Base-by-base conservation (phyloP, 2,113 vertebrate species). In the Tauraco erythrolophus region DNA sequence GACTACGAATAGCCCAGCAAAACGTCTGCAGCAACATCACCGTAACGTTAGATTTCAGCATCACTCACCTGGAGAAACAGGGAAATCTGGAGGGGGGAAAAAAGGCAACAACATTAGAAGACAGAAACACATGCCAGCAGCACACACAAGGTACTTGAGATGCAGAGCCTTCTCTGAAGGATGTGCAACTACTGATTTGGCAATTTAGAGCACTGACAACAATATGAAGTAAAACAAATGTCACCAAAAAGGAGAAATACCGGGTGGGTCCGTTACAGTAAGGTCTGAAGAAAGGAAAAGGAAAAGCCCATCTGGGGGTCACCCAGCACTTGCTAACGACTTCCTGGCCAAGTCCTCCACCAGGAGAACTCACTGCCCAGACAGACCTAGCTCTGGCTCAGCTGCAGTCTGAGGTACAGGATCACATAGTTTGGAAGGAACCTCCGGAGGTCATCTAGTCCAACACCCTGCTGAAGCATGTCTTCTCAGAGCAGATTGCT, bases 51-150 rank as follows among this genome's bases (percentile, higher is more conserved):
- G 16, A 75, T 82, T 68, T 82, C 57, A 76, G 54, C 43, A 82
- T 57, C 51, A 77, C 81, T 98, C 84, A 94, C 98, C 96, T 79
- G 83, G 7, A 83, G 97, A 61, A 77, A 75, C 92, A 96, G 97
- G 87, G 97, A 96, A 95, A 97, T 98, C 97, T 78, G 96, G 70
- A 46, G 41, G 41, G 98, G 98, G 53, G 14, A 33, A 51, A 51
- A 83, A 95, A 91, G 28, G 9, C 5, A 62, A 66, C 90, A 87
- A 37, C 22, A 80, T 97, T 91, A 97, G 41, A 79, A 79, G 37
- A 71, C 33, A 84, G 45, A 85, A 91, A 64, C 4, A 56, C 11
- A 19, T 68, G 28, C 8, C 68, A 84, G 68, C 33, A 75, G 48
- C 35, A 51, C 17, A 56, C 5, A 69, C 19, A 79, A 57, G 14